phyloP scores from a whole-genome alignment of 2,113 vertebrate species.

The Eurystomus gularis region DNA sequence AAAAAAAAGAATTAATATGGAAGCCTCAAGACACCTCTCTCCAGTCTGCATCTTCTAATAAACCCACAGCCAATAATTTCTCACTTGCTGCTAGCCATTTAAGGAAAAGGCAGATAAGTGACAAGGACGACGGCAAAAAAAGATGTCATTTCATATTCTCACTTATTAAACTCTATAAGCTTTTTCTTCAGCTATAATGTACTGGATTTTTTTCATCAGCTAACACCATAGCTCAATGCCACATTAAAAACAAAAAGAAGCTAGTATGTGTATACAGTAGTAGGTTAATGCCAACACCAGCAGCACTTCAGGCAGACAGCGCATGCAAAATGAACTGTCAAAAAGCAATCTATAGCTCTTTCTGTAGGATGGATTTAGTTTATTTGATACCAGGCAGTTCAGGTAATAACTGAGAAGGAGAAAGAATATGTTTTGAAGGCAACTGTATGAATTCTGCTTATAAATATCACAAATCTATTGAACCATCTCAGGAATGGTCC shows the following conservation, averaged over 20 bases:
- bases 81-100: background rate
- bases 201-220: background rate
- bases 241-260: background rate
- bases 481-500: background rate
- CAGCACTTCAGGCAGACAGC: background rate
- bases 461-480: background rate
- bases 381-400: background rate
- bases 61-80: background rate
- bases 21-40: conserved; percentile 20
- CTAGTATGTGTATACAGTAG: background rate
- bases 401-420: background rate
- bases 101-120: conserved; percentile 12
- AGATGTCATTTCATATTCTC: background rate
- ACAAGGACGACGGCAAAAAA: background rate
- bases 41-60: background rate
- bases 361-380: background rate
- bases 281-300: background rate
- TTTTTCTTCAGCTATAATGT: background rate
- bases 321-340: background rate
- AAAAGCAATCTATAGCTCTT: background rate
- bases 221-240: background rate
- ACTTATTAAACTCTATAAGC: conserved; percentile 1
- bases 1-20: background rate
- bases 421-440: background rate
- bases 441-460: background rate